Base-by-base conservation (phyloP, 2,888 invertebrate genomes). In the Hirtodrosophila histrioides region DNA sequence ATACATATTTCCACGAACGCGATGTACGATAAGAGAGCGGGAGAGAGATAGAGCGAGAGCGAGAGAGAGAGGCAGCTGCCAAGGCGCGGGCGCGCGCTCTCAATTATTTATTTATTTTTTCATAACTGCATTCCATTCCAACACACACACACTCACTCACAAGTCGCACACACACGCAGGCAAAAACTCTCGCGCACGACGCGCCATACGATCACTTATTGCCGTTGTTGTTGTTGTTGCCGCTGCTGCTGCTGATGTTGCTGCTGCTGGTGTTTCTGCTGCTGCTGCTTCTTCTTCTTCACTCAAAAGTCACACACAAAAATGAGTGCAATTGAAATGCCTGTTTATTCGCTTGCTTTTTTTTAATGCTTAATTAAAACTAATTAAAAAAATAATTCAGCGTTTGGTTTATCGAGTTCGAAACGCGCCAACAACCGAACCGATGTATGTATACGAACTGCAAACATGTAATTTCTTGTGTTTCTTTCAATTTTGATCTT, bases 61-160 rank as follows among this genome's bases (percentile, higher is more conserved):
- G 56, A 44, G 48, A 55, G 65, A 39, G 55, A 58, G 61, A 68
- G 63, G 69, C 53, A 61, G 69, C 56, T 57, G 50, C 50, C 31
- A 80, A 71, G 80, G 76, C 80, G 80, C 72, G 73, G 80, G 77
- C 69, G 77, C 70, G 78, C 86, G 86, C 81, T 86, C 86, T 80
- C 79, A 81, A 84, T 82, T 86, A 82, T 82, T 82, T 80, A 85
- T 89, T 82, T 88, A 88, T 82, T 78, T 80, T 85, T 88, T 86
- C 80, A 86, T 87, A 85, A 87, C 90, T 88, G 89, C 90, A 90
- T 90, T 90, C 90, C 90, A 90, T 90, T 90, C 89, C 89, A 67
- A 65, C 86, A 68, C 83, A 85, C 51, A 72, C 73, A 65, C 70
- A 55, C 67, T 37, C 71, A 67, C 64, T 45, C 45, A 69, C 60